Percentiles rank a stretch among this genome's conserved stretches.
phyloP scores from a whole-genome alignment of 2,113 vertebrate genomes.

The Ellobius talpinus region DNA sequence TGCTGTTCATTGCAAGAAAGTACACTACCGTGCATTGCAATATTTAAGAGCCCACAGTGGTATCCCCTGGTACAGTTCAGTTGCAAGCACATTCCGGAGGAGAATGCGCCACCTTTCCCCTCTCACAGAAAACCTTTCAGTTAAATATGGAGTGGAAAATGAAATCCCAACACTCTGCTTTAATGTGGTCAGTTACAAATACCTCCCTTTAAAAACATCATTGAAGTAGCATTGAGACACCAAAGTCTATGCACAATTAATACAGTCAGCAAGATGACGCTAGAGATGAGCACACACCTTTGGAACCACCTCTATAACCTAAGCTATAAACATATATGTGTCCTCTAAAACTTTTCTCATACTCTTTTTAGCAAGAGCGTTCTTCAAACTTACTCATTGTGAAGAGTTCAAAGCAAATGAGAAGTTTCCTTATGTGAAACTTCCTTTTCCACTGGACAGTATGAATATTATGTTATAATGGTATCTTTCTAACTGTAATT shows the following conservation, averaged over 20 bases:
- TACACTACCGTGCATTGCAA: neutral
- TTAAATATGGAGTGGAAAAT: neutral
- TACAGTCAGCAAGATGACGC: neutral
- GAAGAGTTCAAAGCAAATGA: neutral
- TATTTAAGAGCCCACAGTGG: neutral
- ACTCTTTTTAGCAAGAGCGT: neutral
- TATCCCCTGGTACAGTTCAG: neutral
- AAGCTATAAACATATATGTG: neutral
- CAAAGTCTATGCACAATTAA: neutral
- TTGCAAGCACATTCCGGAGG: neutral
- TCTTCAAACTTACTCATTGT: constrained; percentile 34
- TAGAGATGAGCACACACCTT: no score
- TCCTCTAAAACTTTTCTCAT: neutral
- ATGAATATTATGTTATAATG: neutral
- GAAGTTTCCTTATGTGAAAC: neutral
- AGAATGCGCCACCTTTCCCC: neutral
- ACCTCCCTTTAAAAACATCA: neutral
- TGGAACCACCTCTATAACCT: neutral
- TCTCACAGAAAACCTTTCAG: neutral
- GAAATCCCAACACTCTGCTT: neutral
- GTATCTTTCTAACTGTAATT: neutral
- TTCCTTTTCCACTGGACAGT: neutral
- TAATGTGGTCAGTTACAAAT: neutral
- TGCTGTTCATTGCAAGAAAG: neutral
- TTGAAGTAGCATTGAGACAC: neutral